Percentiles rank a stretch among this genome's conserved stretches.
phyloP scores from a whole-genome alignment of 2,113 vertebrate species.

The Nothoprocta perdicaria region DNA sequence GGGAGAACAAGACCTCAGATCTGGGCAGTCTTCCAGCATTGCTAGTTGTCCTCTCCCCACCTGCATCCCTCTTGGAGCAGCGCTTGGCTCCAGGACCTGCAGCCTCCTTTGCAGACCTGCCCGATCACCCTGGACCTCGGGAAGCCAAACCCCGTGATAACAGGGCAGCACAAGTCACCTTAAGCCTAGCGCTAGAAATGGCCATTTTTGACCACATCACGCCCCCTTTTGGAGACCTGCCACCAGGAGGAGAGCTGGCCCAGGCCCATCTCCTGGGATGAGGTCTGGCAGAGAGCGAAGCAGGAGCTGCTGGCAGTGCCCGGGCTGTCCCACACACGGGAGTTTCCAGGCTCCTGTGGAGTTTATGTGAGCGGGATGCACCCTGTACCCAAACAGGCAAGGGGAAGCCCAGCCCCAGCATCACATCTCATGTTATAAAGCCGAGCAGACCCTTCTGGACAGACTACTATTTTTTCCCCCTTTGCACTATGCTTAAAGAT shows the following conservation, averaged over 20 bases:
- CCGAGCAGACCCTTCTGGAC: background rate
- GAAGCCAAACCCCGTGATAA: background rate
- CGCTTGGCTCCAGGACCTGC: background rate
- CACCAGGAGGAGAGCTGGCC: background rate
- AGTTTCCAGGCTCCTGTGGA: background rate
- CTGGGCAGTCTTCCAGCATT: background rate
- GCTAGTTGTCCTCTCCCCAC: background rate
- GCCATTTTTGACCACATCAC: background rate
- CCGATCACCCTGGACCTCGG: background rate
- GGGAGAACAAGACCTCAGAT: background rate
- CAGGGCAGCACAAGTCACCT: background rate
- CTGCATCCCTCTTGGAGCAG: background rate
- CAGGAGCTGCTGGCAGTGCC: background rate
- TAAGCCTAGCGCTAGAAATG: background rate
- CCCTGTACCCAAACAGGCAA: background rate
- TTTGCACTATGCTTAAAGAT: background rate
- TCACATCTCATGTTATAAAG: background rate
- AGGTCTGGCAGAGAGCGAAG: background rate
- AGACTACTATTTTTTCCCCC: rapidly evolving
- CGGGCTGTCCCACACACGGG: background rate
- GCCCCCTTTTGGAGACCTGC: background rate
- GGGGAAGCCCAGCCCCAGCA: background rate
- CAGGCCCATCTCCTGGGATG: background rate
- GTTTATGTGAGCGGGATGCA: background rate
- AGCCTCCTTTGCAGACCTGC: background rate